These are phyloP conservation scores for Meiosimyza platycephala DNA, from an alignment of 2,888 invertebrate species.

Conservation along the genomic window DNA sequence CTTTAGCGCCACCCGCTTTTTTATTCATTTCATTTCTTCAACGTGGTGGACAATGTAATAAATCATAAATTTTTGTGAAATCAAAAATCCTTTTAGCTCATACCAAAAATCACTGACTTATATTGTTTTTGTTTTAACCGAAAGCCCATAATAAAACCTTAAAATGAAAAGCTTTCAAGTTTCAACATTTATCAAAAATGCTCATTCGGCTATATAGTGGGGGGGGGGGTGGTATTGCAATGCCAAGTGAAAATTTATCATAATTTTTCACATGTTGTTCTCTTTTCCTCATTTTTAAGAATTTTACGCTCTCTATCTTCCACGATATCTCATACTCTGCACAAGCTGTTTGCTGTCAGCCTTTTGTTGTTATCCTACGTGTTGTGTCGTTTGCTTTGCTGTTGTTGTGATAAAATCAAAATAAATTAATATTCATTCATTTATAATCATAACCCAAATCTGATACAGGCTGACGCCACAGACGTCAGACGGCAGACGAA, in stretches of 20 bases:
- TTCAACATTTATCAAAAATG: neutral
- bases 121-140: neutral
- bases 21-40: no score
- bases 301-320: neutral
- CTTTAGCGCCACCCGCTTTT: no score
- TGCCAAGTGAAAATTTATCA: conserved; percentile 15
- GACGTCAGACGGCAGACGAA: conserved; percentile 4
- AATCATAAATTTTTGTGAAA: no score
- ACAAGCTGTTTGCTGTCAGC: neutral
- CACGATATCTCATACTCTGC: neutral
- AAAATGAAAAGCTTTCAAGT: conserved; percentile 2
- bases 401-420: conserved; percentile 6
- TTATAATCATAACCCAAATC: conserved; percentile 30
- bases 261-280: conserved; percentile 15
- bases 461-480: conserved; percentile 7
- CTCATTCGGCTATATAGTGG: no score
- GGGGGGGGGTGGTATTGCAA: neutral
- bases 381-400: no score
- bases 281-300: neutral
- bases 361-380: neutral
- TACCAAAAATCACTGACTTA: neutral
- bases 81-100: neutral
- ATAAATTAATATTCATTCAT: conserved; percentile 35
- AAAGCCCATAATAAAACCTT: neutral
- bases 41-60: no score